Evolutionary conservation across 1,140 invertebrate genomes (phyloP).

Genomic region (Choristoneura fumiferana): DNA sequence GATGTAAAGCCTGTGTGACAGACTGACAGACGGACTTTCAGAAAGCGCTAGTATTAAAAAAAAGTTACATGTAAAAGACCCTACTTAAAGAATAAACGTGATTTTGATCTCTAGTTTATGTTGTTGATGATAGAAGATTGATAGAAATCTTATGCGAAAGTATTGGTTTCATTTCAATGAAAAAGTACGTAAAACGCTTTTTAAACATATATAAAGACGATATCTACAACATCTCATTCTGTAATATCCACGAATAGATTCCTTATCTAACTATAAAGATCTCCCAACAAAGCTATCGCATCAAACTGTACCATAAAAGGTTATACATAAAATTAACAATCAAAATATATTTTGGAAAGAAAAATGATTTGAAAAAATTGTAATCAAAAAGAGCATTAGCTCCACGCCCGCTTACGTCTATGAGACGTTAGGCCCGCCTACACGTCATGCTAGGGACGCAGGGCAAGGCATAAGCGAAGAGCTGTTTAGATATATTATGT

Average conservation of each 20-base stretch:
- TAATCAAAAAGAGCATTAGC: slow-evolving; percentile 13
- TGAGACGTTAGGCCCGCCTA: slow-evolving; percentile 10
- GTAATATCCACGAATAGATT: neutral
- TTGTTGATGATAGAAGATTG: too few relatives aligned
- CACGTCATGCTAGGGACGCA: neutral
- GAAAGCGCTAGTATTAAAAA: too few relatives aligned
- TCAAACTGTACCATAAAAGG: slow-evolving; percentile 1
- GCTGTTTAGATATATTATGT: neutral
- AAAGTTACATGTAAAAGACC: too few relatives aligned
- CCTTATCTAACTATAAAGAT: neutral
- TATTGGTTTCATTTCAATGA: too few relatives aligned
- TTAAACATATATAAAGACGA: too few relatives aligned
- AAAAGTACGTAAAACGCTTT: too few relatives aligned
- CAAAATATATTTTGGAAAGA: slow-evolving; percentile 13
- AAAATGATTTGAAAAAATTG: slow-evolving; percentile 13
- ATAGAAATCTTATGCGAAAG: too few relatives aligned
- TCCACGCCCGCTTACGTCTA: slow-evolving; percentile 2
- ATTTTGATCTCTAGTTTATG: too few relatives aligned
- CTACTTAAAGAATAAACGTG: too few relatives aligned
- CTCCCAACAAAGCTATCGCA: neutral
- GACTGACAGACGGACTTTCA: too few relatives aligned
- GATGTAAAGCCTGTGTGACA: too few relatives aligned
- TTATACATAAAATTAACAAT: slow-evolving; percentile 6
- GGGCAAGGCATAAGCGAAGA: neutral
- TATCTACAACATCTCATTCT: neutral